Conservation (phyloP, 64 coral and sea anemone genomes). For the Porites lutea region DNA sequence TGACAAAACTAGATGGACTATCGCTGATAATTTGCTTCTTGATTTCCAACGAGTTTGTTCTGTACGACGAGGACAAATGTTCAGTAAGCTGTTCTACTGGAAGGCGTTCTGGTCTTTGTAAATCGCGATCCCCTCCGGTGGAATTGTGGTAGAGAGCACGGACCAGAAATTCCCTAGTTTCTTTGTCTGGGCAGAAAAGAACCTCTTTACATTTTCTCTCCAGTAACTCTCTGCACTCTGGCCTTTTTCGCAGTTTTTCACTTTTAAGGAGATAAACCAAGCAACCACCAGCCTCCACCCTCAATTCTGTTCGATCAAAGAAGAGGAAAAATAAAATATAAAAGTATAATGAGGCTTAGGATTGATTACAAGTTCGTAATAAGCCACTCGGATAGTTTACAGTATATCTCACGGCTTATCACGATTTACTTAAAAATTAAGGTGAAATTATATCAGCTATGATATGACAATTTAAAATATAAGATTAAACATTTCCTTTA, state of each 20-base stretch:
- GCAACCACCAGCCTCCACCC: neutral
- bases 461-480: no score
- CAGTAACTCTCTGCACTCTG: conserved; percentile 13
- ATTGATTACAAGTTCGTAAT: no score
- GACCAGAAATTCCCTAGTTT: conserved; percentile 12
- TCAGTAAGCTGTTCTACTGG: neutral
- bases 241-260: neutral
- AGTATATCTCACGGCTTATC: no score
- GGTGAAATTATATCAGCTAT: no score
- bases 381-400: no score
- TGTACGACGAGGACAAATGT: conserved; percentile 5
- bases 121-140: neutral
- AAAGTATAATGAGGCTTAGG: no score
- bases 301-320: neutral
- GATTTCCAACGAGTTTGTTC: conserved; percentile 12
- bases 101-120: neutral
- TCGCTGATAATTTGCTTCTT: neutral
- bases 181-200: conserved; percentile 3
- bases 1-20: neutral
- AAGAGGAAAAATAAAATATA: neutral
- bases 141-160: neutral
- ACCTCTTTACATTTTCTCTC: neutral
- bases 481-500: no score
- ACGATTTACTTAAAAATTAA: no score
- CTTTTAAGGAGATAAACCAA: neutral